Evolutionary conservation across 2,797 vertebrate genomes (phyloP).

Genomic region (Acipenser ruthenus): DNA sequence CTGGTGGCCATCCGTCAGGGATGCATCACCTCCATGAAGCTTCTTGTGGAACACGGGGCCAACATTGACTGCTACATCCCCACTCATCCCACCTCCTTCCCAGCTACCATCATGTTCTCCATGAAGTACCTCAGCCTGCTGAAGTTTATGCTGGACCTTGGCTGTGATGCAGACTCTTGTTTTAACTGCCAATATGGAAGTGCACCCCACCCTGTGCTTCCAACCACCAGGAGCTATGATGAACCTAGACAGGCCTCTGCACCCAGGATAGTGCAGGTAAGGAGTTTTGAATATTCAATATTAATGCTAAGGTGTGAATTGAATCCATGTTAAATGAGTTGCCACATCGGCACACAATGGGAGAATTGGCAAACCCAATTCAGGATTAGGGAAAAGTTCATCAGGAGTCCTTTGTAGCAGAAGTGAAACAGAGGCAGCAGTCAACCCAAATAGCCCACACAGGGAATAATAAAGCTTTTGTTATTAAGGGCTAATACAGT

Average conservation of each 20-base stretch:
- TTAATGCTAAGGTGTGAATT: too few species aligned
- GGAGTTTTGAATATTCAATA: neutral
- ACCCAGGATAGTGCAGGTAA: constrained; percentile 51
- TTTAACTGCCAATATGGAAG: constrained; percentile 75
- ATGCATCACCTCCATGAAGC: constrained; percentile 60
- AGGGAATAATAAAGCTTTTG: too few species aligned
- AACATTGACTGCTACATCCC: constrained; percentile 73
- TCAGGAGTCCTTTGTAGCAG: too few species aligned
- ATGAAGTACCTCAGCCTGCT: constrained; percentile 79
- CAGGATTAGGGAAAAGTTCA: neutral
- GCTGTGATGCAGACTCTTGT: constrained; percentile 73
- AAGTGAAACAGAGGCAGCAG: too few species aligned
- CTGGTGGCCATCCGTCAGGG: constrained; percentile 79
- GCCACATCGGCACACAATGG: neutral
- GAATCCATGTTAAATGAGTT: too few species aligned
- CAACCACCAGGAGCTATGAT: constrained; percentile 15
- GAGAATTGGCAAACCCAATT: neutral
- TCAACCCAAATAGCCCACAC: too few species aligned
- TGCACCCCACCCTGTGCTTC: constrained; percentile 67
- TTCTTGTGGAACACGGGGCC: constrained; percentile 80
- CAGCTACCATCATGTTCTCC: constrained; percentile 82
- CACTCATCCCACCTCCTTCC: constrained; percentile 81
- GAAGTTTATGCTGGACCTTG: constrained; percentile 83
- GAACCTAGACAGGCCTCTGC: constrained; percentile 34
- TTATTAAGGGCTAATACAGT: too few species aligned